Conservation (phyloP, 92 coral and sea anemone species). For the Epizoanthus rinbou region DNA sequence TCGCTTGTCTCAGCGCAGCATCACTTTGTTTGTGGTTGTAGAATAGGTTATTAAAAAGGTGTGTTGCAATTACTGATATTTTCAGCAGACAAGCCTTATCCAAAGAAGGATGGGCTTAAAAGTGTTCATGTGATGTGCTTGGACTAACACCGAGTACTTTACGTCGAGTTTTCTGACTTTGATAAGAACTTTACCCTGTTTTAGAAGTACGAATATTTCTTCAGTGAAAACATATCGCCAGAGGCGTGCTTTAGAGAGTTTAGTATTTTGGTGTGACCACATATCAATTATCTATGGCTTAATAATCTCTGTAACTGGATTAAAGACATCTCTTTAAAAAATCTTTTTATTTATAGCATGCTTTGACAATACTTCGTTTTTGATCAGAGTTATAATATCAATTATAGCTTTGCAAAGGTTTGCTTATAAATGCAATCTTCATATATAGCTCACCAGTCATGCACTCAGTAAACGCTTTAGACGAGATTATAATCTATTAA, state of each 20-base stretch:
- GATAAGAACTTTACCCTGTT: too few species aligned
- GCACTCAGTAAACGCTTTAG: too few species aligned
- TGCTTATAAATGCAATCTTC: neutral
- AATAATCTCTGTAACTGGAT: neutral
- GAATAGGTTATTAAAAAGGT: neutral
- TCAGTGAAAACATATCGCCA: neutral
- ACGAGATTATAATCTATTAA: too few species aligned
- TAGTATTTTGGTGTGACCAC: neutral
- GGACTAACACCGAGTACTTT: neutral
- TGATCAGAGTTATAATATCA: neutral
- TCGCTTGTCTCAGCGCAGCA: neutral
- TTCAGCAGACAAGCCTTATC: neutral
- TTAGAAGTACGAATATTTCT: too few species aligned
- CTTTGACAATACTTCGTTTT: neutral
- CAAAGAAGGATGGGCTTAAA: neutral
- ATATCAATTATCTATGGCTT: neutral
- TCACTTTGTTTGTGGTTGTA: conserved; percentile 1
- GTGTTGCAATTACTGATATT: neutral
- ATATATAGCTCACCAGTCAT: neutral
- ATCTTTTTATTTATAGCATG: neutral
- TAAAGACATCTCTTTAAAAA: neutral
- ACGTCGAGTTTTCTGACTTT: neutral
- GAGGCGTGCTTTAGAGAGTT: neutral
- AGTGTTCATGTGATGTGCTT: neutral
- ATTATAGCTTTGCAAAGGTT: neutral